phyloP scores from a whole-genome alignment of 37 sponge, comb jelly and placozoan species.

The Beroe ovata region DNA sequence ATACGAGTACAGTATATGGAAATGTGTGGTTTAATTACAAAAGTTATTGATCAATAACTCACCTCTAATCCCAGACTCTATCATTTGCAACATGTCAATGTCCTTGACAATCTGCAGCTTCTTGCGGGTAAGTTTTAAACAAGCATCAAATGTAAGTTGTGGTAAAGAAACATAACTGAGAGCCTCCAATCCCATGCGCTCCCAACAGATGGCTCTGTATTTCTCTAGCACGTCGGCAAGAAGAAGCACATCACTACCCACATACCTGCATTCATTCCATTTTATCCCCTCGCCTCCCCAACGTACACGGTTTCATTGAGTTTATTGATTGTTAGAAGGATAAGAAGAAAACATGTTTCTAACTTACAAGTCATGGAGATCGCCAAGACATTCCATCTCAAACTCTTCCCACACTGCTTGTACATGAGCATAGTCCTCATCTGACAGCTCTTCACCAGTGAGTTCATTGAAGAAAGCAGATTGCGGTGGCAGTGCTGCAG shows the following conservation, averaged over 20 bases:
- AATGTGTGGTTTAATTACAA: not conserved
- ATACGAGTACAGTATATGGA: too few relatives aligned
- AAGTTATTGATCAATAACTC: not conserved
- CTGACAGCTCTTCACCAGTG: constrained; percentile 19
- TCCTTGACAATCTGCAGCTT: constrained; percentile 61
- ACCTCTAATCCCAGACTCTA: constrained; percentile 59
- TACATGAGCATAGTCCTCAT: constrained; percentile 42
- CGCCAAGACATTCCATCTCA: not conserved
- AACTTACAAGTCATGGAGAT: constrained; percentile 55
- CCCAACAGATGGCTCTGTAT: constrained; percentile 54
- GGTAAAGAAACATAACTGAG: constrained; percentile 36
- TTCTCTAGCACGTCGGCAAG: constrained; percentile 30
- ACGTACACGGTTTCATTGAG: too few relatives aligned
- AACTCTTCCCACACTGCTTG: constrained; percentile 25
- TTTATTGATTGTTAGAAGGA: too few relatives aligned
- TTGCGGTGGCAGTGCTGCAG: constrained; percentile 8
- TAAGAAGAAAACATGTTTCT: too few relatives aligned
- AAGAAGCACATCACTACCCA: constrained; percentile 16
- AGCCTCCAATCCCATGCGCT: constrained; percentile 58
- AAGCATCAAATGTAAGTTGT: constrained; percentile 46
- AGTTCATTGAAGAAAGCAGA: constrained; percentile 16
- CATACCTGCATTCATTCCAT: constrained; percentile 62
- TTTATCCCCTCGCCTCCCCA: too few relatives aligned
- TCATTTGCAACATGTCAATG: constrained; percentile 49
- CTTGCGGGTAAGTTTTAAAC: constrained; percentile 11